Evolutionary conservation across 2,113 vertebrate genomes (phyloP).

Genomic region (Paratilapia polleni): DNA sequence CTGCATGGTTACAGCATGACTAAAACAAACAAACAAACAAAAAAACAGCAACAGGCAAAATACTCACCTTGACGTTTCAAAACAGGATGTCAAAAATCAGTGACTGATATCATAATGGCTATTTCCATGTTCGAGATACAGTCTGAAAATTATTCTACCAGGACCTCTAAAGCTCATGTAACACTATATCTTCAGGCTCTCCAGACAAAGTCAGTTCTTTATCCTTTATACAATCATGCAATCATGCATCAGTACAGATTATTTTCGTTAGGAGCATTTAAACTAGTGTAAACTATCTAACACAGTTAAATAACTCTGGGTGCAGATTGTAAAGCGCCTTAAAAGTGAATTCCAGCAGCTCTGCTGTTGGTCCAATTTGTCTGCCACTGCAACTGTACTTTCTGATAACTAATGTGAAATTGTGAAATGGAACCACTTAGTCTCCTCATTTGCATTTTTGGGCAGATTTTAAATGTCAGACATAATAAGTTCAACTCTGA

Average conservation of each 20-base stretch:
- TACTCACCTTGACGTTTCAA: not conserved
- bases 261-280: not conserved
- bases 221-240: not conserved
- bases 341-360: slow-evolving; percentile 7
- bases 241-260: not conserved
- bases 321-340: not conserved
- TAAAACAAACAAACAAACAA: not conserved
- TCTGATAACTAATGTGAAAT: slow-evolving; percentile 48
- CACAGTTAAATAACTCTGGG: not conserved
- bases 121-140: not conserved
- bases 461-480: slow-evolving; percentile 75
- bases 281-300: not conserved
- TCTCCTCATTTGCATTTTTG: slow-evolving; percentile 66
- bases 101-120: not conserved
- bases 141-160: not conserved
- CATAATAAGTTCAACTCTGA: slow-evolving; percentile 59
- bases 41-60: not conserved
- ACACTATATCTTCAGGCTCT: not conserved
- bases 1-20: not conserved
- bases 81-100: not conserved
- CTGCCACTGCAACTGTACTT: slow-evolving; percentile 25
- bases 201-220: not conserved
- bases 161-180: not conserved
- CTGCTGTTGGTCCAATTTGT: slow-evolving; percentile 21
- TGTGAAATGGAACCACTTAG: slow-evolving; percentile 51